Base-by-base conservation (phyloP, 1,140 invertebrate species). In the Drosophila serrata region DNA sequence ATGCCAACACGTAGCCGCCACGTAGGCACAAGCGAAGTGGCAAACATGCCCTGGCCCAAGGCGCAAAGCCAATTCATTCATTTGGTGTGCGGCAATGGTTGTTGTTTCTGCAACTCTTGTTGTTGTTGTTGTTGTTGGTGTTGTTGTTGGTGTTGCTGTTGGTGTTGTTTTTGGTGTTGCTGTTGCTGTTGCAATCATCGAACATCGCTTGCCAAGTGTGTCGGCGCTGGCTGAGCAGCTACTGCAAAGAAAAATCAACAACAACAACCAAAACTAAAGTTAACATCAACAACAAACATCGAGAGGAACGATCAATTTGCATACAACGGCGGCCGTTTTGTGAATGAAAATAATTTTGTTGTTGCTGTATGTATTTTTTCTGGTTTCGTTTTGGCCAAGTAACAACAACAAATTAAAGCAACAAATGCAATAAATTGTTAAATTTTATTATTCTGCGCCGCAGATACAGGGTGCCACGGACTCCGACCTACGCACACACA, bases 381-480 rank as follows among this genome's bases (percentile, higher is more conserved):
- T 64, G 46, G 55, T 81, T 81, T 65, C 31, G 63, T 68, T 75
- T 75, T 68, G 56, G 65, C 43, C 81, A 48, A 82, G 43, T 59
- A 80, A 81, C 75, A 79, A 79, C 79, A 88, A 81, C 85, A 88
- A 90, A 90, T 90, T 90, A 85, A 90, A 75, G 74, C 85, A 75
- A 75, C 74, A 79, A 90, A 88, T 85, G 86, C 85, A 90, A 90
- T 90, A 90, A 90, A 90, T 90, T 90, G 85, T 90, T 90, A 77
- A 90, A 85, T 90, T 90, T 90, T 90, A 90, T 90, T 90, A 84
- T 85, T 79, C 77, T 72, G 67, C 63, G 59, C 43, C 75, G 57
- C 49, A 49, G 46, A 78, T 82, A 86, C 78, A 86, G 79, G 75
- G 79, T 79, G 85, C 80, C 55, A 74, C 70, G 46, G 59, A 43